Base-by-base conservation (phyloP, 2,113 vertebrate species). In the Epinephelus cyanopodus region DNA sequence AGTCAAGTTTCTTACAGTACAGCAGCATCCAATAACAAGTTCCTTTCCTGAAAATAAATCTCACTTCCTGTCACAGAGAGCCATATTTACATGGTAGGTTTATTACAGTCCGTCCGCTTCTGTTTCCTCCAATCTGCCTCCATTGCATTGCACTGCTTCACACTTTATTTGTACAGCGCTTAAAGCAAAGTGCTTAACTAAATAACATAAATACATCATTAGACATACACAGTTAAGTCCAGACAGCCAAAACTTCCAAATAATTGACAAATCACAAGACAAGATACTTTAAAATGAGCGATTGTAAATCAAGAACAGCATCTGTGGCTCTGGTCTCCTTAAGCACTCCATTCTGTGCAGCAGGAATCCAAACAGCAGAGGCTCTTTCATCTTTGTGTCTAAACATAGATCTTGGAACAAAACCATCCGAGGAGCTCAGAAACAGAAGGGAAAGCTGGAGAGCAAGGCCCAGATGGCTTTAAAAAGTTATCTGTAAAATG, bases 11-110 rank as follows among this genome's bases (percentile, higher is more conserved):
- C 23, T 27, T 9, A 1, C 53, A 15, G 10, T 27, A 54, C n/a
- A 23, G 18, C 47, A 57, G 21, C 27, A 69, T 50, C 62, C 54
- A 75, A 48, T 65, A 65, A 79, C 58, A 74, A 29, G 14, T 68
- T 81, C 23, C 52, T 75, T 21, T 50, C 29, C 70, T 63, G 48
- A 82, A 74, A 89, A 79, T 71, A 76, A 65, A 72, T 77, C 57
- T 73, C 29, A 65, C 77, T 83, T 85, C 77, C 83, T 61, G 29
- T 52, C 62, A 61, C 58, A 85, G 37, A 33, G 25, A 39, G 23
- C 25, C 6, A 14, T 23, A 64, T 15, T 29, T 9, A 19, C 45
- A 45, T 25, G 62, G 39, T 33, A 73, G 73, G 37, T 11, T 58
- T 39, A 42, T 58, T 48, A 47, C 19, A 37, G 57, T 71, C 57